These are phyloP conservation scores for Darevskia mixta DNA, from an alignment of 2,797 vertebrate species.

Conservation along the genomic window DNA sequence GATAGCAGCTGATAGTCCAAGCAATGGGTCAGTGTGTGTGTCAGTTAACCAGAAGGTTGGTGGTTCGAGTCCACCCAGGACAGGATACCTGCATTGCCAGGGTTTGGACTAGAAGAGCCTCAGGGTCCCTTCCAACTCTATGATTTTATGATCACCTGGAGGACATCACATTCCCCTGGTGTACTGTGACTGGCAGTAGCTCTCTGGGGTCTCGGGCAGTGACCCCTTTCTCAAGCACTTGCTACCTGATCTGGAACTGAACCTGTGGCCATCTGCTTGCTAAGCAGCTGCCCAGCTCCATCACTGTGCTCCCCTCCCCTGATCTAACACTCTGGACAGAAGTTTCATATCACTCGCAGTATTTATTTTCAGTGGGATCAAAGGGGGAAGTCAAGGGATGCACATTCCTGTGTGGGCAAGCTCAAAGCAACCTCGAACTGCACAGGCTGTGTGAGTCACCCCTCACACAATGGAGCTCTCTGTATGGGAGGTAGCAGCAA, in stretches of 20 bases:
- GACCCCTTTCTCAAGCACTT: not conserved
- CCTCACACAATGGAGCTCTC: not conserved
- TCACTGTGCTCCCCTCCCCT: not conserved
- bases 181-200: not conserved
- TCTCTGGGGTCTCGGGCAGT: not conserved
- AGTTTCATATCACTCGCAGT: not conserved
- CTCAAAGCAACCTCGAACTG: not conserved
- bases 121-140: too few species aligned
- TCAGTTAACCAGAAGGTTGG: too few species aligned
- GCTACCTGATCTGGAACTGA: not conserved
- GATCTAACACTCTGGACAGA: too few species aligned
- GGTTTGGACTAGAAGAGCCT: too few species aligned
- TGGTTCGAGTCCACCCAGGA: too few species aligned
- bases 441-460: not conserved
- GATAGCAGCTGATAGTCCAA: too few species aligned
- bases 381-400: not conserved
- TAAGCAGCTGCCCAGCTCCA: not conserved
- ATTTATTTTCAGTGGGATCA: not conserved
- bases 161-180: too few species aligned
- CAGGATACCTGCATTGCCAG: too few species aligned
- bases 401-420: not conserved
- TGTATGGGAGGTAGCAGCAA: not conserved
- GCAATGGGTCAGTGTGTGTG: too few species aligned
- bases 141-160: too few species aligned
- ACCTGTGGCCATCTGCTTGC: not conserved